Conservation (phyloP, 2,888 invertebrate species). For the Sminthurides aquaticus region DNA sequence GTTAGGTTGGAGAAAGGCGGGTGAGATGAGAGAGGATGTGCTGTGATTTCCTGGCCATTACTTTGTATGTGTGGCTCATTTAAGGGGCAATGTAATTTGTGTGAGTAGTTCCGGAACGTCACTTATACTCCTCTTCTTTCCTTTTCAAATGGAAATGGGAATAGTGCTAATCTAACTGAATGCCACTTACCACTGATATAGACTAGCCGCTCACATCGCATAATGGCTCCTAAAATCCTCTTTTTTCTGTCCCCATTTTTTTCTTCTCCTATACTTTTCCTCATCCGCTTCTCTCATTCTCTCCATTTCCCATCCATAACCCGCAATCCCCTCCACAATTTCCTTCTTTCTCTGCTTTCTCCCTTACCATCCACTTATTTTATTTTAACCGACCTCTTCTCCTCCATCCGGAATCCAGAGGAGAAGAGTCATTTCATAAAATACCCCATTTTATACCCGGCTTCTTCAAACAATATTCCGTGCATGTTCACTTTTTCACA, state of each 20-base stretch:
- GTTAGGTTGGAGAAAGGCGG: constrained; percentile 13
- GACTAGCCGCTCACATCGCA: constrained; percentile 27
- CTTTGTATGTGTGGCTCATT: constrained; percentile 34
- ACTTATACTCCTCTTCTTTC: constrained; percentile 23
- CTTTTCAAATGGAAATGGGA: constrained; percentile 32
- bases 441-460: no score
- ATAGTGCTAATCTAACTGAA: constrained; percentile 30
- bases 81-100: constrained; percentile 30
- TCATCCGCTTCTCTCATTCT: constrained; percentile 14
- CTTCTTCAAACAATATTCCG: no score
- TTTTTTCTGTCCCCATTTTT: constrained; percentile 7
- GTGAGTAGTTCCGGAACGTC: constrained; percentile 30
- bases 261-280: constrained; percentile 1
- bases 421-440: no score
- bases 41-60: constrained; percentile 34
- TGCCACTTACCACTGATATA: constrained; percentile 31
- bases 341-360: constrained; percentile 6
- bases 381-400: no score
- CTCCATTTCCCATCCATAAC: not conserved
- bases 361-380: not conserved
- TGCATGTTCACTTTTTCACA: no score
- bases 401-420: no score
- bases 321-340: not conserved
- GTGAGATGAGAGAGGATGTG: constrained; percentile 13
- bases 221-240: constrained; percentile 28